A percentile compares a stretch with the other conserved stretches of the same genome.
phyloP scores from a whole-genome alignment of 2,113 vertebrate genomes.

The Etheostoma spectabile region DNA sequence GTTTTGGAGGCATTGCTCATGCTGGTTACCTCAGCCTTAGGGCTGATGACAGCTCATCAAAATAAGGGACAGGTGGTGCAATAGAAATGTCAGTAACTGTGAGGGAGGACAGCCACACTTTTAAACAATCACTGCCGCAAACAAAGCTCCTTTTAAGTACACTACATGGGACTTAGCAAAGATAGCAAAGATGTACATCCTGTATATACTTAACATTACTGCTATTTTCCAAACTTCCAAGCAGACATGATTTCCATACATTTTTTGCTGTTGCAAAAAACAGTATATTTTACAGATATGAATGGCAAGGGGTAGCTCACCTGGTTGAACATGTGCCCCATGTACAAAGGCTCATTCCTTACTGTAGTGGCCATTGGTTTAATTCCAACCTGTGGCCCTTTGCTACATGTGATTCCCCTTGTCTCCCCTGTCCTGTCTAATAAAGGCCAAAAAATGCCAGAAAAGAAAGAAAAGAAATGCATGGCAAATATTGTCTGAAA shows the following conservation, averaged over 20 bases:
- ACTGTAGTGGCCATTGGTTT: no score
- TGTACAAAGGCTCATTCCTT: no score
- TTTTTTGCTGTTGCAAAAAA: no score
- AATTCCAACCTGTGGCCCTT: no score
- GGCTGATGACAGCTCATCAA: constrained; percentile 41
- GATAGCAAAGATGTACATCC: not conserved
- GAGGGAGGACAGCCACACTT: not conserved
- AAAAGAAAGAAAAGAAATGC: no score
- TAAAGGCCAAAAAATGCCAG: no score
- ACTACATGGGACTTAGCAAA: not conserved
- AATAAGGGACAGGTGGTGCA: constrained; percentile 24
- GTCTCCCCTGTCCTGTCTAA: no score
- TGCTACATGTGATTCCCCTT: no score
- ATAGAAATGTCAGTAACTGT: not conserved
- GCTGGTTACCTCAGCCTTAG: constrained; percentile 11
- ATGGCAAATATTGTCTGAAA: not conserved
- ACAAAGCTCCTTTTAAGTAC: not conserved
- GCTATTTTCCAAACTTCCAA: not conserved
- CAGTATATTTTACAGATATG: not conserved
- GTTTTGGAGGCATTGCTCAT: constrained; percentile 1
- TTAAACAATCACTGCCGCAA: not conserved
- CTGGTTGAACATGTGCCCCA: no score
- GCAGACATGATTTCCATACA: not conserved
- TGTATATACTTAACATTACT: not conserved
- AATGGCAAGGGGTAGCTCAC: not conserved